A percentile compares a stretch with the other conserved stretches of the same genome.
phyloP scores from a whole-genome alignment of 2,888 invertebrate genomes.

The Metacarcinus magister region DNA sequence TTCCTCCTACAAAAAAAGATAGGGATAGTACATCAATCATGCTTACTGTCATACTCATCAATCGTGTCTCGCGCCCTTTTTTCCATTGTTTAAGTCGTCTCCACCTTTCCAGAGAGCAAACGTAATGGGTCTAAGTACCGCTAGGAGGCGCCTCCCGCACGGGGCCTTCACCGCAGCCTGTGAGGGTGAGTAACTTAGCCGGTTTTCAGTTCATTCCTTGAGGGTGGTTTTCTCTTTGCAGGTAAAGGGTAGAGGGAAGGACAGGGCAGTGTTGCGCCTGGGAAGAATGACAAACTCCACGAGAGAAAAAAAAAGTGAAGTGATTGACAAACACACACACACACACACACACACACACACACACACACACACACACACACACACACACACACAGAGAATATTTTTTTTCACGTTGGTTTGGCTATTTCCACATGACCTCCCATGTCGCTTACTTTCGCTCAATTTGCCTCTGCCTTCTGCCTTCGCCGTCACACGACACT shows the following conservation, averaged over 20 bases:
- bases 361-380: not conserved
- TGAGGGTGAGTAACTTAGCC: not conserved
- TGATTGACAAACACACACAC: too few species aligned
- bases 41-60: not conserved
- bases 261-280: not conserved
- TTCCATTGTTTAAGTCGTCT: not conserved
- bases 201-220: not conserved
- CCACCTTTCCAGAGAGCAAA: not conserved
- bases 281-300: not conserved
- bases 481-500: not conserved
- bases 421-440: not conserved
- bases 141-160: not conserved
- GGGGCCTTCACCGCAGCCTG: constrained; percentile 20
- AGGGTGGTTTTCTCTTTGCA: not conserved
- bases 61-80: not conserved
- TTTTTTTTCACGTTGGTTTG: not conserved
- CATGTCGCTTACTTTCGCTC: not conserved
- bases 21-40: not conserved
- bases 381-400: not conserved
- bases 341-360: not conserved
- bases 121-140: not conserved
- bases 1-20: not conserved
- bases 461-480: not conserved
- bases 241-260: not conserved
- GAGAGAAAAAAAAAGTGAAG: not conserved